phyloP scores from a whole-genome alignment of 2,888 invertebrate species.

The Trichogramma evanescens region DNA sequence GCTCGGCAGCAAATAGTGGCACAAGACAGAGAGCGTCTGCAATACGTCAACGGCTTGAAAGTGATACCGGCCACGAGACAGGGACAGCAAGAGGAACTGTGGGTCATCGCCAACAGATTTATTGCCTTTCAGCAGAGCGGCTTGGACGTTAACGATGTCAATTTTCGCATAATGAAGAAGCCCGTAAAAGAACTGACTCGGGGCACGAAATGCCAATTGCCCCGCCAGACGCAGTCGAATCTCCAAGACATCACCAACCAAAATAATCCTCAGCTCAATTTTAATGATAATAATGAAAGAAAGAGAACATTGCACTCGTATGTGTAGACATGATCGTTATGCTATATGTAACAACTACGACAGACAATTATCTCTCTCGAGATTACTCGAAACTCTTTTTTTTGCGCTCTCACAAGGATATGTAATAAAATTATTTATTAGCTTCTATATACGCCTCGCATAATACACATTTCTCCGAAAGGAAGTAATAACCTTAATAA shows the following conservation, averaged over 20 bases:
- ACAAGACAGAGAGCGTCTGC: slow-evolving; percentile 54
- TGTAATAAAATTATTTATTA: too few relatives aligned
- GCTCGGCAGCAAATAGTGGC: background rate
- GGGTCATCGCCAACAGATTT: slow-evolving; percentile 61
- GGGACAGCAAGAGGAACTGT: slow-evolving; percentile 56
- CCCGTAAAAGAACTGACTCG: slow-evolving; percentile 49
- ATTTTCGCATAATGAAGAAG: slow-evolving; percentile 62
- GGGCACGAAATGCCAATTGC: slow-evolving; percentile 43
- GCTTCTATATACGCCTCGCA: too few relatives aligned
- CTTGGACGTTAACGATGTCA: slow-evolving; percentile 51
- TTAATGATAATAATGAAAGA: background rate
- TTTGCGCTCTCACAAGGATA: background rate
- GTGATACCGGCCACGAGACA: slow-evolving; percentile 50
- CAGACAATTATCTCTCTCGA: too few relatives aligned
- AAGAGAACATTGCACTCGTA: too few relatives aligned
- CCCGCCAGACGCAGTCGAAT: background rate
- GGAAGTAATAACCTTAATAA: too few relatives aligned
- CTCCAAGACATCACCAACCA: background rate
- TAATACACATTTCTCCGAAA: too few relatives aligned
- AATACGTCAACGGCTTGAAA: slow-evolving; percentile 70
- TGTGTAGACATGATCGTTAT: too few relatives aligned
- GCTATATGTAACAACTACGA: too few relatives aligned
- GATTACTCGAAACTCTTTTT: background rate
- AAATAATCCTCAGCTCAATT: background rate
- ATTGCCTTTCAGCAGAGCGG: slow-evolving; percentile 62